Conservation (phyloP, 2,888 invertebrate genomes). For the Theretra japonica region DNA sequence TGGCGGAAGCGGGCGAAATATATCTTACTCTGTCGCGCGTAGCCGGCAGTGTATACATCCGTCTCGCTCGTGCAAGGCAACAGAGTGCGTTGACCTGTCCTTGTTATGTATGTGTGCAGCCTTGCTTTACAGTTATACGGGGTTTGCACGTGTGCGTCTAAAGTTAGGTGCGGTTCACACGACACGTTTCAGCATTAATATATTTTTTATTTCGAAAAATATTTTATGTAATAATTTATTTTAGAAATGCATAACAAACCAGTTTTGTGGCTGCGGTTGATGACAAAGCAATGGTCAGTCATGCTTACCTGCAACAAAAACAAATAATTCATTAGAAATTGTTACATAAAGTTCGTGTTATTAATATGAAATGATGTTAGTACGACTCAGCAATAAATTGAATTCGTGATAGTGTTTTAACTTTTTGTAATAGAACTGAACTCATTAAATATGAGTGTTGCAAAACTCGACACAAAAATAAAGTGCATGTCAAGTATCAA, state of each 20-base stretch:
- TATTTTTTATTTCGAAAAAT: background rate
- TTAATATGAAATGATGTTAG: background rate
- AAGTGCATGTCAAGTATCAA: too few species aligned
- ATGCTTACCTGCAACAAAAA: constrained; percentile 55
- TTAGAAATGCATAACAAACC: constrained; percentile 36
- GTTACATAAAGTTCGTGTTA: background rate
- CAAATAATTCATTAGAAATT: constrained; percentile 32
- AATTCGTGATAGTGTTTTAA: too few species aligned
- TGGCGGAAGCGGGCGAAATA: constrained; percentile 56
- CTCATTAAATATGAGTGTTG: too few species aligned
- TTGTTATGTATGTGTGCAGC: constrained; percentile 82
- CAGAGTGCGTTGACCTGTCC: constrained; percentile 84
- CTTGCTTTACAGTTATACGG: constrained; percentile 81
- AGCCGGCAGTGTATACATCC: constrained; percentile 52
- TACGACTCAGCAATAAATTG: background rate
- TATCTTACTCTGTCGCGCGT: constrained; percentile 58
- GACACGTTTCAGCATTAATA: constrained; percentile 30
- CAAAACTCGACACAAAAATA: too few species aligned
- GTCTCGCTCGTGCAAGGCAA: constrained; percentile 80
- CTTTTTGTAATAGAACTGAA: too few species aligned
- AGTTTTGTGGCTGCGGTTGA: constrained; percentile 35
- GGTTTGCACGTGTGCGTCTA: constrained; percentile 71
- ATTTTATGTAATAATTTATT: background rate
- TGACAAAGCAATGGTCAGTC: constrained; percentile 30
- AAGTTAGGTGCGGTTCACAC: constrained; percentile 76